Conservation (phyloP, 2,888 invertebrate species). For the Coenonympha arcania region DNA sequence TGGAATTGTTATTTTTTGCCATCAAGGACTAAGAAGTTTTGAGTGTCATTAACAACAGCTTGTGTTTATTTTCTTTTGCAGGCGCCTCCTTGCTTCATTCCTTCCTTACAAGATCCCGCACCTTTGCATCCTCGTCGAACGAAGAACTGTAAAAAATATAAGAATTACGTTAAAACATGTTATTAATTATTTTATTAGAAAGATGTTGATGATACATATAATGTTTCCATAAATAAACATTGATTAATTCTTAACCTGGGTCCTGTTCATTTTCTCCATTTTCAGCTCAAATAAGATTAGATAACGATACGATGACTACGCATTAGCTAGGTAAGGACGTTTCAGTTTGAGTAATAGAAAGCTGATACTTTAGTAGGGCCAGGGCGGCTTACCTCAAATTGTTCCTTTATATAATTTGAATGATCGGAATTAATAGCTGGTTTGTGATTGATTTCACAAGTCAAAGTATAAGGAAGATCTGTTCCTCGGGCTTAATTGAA, state of each 20-base stretch:
- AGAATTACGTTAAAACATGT: no score
- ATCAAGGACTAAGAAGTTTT: no score
- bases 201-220: no score
- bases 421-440: slow-evolving; percentile 26
- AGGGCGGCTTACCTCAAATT: slow-evolving; percentile 13
- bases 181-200: no score
- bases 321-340: slow-evolving; percentile 41
- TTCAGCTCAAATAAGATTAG: slow-evolving; percentile 44
- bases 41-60: neutral
- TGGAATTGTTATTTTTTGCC: no score
- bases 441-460: no score
- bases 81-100: neutral
- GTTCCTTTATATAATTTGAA: slow-evolving; percentile 16
- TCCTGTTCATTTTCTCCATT: slow-evolving; percentile 36
- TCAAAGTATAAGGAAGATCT: no score
- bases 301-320: slow-evolving; percentile 44
- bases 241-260: no score
- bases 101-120: neutral
- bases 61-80: neutral
- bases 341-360: slow-evolving; percentile 37
- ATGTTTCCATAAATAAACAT: no score
- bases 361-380: slow-evolving; percentile 16
- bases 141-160: neutral
- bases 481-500: no score
- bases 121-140: neutral